Percentiles rank a stretch among this genome's conserved stretches.
phyloP scores from a whole-genome alignment of 2,888 invertebrate genomes.

The Himalopsyche japonica region DNA sequence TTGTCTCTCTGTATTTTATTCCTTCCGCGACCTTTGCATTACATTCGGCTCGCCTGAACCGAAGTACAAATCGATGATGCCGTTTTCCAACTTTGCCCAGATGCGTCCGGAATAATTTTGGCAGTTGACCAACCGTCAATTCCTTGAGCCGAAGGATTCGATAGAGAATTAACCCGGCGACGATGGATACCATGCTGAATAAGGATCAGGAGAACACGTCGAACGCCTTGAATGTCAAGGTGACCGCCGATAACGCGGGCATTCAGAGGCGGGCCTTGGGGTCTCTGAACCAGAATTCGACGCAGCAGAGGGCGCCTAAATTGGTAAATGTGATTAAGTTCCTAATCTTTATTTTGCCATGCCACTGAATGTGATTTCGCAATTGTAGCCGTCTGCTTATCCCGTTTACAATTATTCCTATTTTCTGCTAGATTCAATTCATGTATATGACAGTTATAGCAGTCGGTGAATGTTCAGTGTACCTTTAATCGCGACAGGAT shows the following conservation, averaged over 20 bases:
- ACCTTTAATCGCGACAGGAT: too few relatives aligned
- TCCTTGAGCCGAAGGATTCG: too few relatives aligned
- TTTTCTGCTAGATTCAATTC: too few relatives aligned
- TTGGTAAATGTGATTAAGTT: slow-evolving; percentile 52
- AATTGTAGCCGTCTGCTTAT: too few relatives aligned
- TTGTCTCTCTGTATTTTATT: background rate
- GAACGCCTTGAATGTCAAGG: background rate
- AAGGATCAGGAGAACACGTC: slow-evolving; percentile 75
- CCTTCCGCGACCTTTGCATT: background rate
- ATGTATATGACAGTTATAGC: too few relatives aligned
- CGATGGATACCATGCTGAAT: slow-evolving; percentile 43
- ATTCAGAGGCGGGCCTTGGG: slow-evolving; percentile 69
- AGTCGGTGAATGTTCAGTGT: too few relatives aligned
- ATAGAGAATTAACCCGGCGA: background rate
- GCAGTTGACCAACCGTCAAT: background rate
- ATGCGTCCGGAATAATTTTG: background rate
- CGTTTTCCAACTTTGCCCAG: background rate
- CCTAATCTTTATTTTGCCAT: background rate
- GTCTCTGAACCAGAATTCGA: slow-evolving; percentile 63
- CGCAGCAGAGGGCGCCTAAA: slow-evolving; percentile 59
- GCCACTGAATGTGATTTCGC: too few relatives aligned
- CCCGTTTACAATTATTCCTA: too few relatives aligned
- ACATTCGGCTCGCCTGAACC: too few relatives aligned
- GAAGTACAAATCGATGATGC: background rate
- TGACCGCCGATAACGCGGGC: slow-evolving; percentile 51